phyloP scores from a whole-genome alignment of 2,113 vertebrate genomes.

The Galbula dea region DNA sequence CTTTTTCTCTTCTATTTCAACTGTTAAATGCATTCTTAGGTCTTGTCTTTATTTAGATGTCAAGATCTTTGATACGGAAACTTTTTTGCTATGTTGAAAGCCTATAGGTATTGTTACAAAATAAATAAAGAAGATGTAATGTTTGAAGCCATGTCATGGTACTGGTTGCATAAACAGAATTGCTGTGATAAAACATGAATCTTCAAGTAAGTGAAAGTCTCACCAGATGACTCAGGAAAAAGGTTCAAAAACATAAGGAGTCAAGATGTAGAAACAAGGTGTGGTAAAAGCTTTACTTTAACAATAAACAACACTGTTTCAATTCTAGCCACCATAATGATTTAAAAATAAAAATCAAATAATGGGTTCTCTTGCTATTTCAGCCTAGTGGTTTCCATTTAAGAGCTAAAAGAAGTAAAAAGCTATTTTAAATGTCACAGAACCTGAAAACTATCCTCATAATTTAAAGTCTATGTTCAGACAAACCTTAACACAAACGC shows the following conservation, averaged over 20 bases:
- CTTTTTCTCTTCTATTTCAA: neutral
- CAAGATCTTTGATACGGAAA: neutral
- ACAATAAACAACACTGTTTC: neutral
- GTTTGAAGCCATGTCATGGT: neutral
- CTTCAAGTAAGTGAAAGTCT: neutral
- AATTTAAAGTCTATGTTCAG: neutral
- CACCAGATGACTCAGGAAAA: neutral
- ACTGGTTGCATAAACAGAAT: neutral
- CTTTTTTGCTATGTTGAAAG: neutral
- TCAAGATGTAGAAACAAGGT: neutral
- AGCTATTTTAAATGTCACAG: neutral
- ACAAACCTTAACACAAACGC: neutral
- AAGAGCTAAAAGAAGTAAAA: neutral
- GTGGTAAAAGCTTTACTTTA: neutral
- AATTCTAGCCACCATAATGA: neutral
- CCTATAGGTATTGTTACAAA: neutral
- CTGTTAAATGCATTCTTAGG: neutral
- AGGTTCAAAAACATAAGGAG: neutral
- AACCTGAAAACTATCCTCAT: neutral
- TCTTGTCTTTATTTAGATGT: neutral
- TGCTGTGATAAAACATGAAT: neutral
- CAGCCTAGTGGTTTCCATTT: neutral
- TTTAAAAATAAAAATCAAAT: neutral
- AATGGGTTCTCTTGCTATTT: neutral
- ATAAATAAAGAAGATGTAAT: neutral